Conservation (phyloP, 2,797 vertebrate genomes). For the Scyliorhinus canicula region DNA sequence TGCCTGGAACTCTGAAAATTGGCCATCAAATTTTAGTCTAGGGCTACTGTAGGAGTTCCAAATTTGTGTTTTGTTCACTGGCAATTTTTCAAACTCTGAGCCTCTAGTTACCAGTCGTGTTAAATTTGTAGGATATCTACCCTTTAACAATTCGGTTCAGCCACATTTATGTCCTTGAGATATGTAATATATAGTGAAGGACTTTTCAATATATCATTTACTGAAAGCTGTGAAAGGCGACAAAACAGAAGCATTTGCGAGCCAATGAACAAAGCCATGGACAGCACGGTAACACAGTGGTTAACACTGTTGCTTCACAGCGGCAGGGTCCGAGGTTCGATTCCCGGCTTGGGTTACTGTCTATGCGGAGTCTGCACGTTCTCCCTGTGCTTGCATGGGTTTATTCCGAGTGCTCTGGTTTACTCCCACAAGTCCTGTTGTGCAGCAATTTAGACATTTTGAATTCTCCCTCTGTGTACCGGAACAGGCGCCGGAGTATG, state of each 20-base stretch:
- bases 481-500: too few relatives aligned
- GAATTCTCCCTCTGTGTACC: too few relatives aligned
- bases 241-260: not conserved
- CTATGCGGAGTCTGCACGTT: too few relatives aligned
- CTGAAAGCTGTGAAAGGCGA: not conserved
- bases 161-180: not conserved
- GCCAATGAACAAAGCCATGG: not conserved
- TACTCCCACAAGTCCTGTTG: too few relatives aligned
- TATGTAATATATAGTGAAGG: not conserved
- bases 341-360: too few relatives aligned
- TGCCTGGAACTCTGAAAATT: not conserved
- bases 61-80: not conserved
- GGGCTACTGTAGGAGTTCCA: not conserved
- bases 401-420: too few relatives aligned
- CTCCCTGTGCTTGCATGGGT: too few relatives aligned
- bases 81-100: not conserved
- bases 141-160: not conserved
- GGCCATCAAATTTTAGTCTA: not conserved
- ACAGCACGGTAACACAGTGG: too few relatives aligned
- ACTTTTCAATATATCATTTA: not conserved
- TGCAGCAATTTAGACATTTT: too few relatives aligned
- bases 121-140: not conserved
- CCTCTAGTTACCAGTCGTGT: not conserved
- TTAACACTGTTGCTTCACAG: too few relatives aligned
- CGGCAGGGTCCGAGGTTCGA: too few relatives aligned